Percentiles rank a stretch among this genome's conserved stretches.
These are phyloP conservation scores for Drosophila paulistorum DNA, from an alignment of 1,140 invertebrate species.

Conservation along the genomic window DNA sequence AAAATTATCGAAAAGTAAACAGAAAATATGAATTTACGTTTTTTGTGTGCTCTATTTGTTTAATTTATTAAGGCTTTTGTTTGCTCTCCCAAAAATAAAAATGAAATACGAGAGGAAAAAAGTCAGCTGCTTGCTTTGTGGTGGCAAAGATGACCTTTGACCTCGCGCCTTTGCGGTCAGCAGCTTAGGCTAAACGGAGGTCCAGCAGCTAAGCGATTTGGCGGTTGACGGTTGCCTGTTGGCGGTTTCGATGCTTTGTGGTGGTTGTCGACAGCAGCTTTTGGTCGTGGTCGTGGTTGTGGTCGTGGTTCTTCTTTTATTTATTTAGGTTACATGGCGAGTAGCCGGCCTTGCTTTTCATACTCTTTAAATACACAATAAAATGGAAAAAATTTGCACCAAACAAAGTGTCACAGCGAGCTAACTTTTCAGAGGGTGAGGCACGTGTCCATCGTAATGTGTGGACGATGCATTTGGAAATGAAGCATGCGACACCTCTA, in stretches of 20 bases:
- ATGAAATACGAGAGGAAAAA: not conserved
- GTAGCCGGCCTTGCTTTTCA: not conserved
- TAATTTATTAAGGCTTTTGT: conserved; percentile 57
- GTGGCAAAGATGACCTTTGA: conserved; percentile 49
- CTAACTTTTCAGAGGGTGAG: no score
- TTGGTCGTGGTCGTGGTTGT: not conserved
- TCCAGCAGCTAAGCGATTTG: conserved; percentile 47
- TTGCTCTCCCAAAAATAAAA: conserved; percentile 24
- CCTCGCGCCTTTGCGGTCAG: conserved; percentile 55
- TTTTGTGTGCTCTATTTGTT: conserved; percentile 52
- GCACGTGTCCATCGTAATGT: no score
- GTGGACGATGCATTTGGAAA: no score
- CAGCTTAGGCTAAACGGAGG: conserved; percentile 45
- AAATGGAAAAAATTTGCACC: conserved; percentile 5
- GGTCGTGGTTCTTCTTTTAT: conserved; percentile 4
- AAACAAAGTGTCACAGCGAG: not conserved
- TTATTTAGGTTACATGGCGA: conserved; percentile 32
- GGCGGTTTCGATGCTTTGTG: conserved; percentile 9
- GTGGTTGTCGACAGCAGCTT: conserved; percentile 37
- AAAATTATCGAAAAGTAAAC: conserved; percentile 72
- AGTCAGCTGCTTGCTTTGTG: conserved; percentile 32
- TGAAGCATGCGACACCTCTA: no score
- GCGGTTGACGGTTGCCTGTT: conserved; percentile 27
- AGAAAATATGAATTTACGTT: conserved; percentile 61
- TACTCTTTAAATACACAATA: conserved; percentile 5